phyloP scores from a whole-genome alignment of 2,888 invertebrate species.

The Taphrorychus bicolor region DNA sequence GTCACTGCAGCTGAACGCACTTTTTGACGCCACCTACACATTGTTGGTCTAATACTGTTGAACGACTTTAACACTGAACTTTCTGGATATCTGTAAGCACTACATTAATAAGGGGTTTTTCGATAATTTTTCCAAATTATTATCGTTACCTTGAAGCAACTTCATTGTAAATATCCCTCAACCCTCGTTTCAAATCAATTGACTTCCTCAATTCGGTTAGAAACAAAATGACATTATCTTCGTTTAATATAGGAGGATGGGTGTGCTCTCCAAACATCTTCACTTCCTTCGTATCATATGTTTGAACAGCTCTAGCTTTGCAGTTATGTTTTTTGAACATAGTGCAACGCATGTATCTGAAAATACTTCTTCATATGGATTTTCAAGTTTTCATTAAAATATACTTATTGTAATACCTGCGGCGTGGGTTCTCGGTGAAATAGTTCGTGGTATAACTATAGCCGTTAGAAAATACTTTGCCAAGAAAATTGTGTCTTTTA shows the following conservation, averaged over 20 bases:
- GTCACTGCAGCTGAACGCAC: conserved; percentile 1
- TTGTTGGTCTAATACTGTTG: conserved; percentile 40
- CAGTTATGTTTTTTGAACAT: conserved; percentile 42
- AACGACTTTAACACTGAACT: conserved; percentile 44
- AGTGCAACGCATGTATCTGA: conserved; percentile 46
- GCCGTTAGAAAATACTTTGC: conserved; percentile 46
- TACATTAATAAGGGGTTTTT: neutral
- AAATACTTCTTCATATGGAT: too few species aligned
- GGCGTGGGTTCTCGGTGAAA: conserved; percentile 44
- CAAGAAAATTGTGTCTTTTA: conserved; percentile 41
- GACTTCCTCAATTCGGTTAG: conserved; percentile 41
- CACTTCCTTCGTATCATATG: conserved; percentile 33
- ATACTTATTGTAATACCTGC: conserved; percentile 43
- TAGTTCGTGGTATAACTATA: conserved; percentile 50
- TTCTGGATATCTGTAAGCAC: conserved; percentile 47
- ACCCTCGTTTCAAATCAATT: conserved; percentile 26
- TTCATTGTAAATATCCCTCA: conserved; percentile 45
- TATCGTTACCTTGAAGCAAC: conserved; percentile 44
- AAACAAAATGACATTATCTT: conserved; percentile 44
- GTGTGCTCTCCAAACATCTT: conserved; percentile 43
- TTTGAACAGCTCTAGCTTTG: conserved; percentile 44
- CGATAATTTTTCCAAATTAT: neutral
- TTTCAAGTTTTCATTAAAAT: conserved; percentile 4
- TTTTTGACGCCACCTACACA: conserved; percentile 42
- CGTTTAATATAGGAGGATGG: conserved; percentile 43